A percentile compares a stretch with the other conserved stretches of the same genome.
phyloP scores from a whole-genome alignment of 2,888 invertebrate species.

The Tipula helvola region DNA sequence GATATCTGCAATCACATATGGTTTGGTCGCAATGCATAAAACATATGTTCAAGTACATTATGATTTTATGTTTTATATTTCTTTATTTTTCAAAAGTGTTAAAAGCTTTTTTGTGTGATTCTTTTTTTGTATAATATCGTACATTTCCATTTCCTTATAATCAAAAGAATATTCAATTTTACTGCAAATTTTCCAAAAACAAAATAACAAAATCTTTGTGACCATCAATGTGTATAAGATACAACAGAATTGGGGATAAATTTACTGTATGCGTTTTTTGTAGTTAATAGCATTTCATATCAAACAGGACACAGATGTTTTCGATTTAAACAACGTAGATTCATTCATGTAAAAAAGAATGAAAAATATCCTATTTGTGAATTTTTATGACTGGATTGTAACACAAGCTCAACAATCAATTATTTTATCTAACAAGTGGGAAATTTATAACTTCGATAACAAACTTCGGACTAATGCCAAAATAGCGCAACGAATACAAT shows the following conservation, averaged over 20 bases:
- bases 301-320: neutral
- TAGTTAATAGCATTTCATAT: neutral
- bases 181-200: neutral
- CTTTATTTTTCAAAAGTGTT: neutral
- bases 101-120: neutral
- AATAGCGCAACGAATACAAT: neutral
- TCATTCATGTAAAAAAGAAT: neutral
- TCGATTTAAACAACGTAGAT: neutral
- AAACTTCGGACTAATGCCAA: neutral
- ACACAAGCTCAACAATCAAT: neutral
- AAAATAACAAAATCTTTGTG: neutral
- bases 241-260: neutral
- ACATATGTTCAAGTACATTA: neutral
- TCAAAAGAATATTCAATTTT: neutral
- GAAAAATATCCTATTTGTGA: neutral
- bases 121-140: neutral
- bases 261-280: neutral
- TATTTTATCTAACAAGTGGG: neutral
- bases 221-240: neutral
- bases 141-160: neutral
- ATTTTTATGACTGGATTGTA: neutral
- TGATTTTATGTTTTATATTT: neutral
- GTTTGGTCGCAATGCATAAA: neutral
- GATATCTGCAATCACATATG: neutral
- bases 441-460: neutral